A percentile compares a stretch with the other conserved stretches of the same genome.
Evolutionary conservation across 1,140 invertebrate species (phyloP).

Genomic region (Sinella curviseta): DNA sequence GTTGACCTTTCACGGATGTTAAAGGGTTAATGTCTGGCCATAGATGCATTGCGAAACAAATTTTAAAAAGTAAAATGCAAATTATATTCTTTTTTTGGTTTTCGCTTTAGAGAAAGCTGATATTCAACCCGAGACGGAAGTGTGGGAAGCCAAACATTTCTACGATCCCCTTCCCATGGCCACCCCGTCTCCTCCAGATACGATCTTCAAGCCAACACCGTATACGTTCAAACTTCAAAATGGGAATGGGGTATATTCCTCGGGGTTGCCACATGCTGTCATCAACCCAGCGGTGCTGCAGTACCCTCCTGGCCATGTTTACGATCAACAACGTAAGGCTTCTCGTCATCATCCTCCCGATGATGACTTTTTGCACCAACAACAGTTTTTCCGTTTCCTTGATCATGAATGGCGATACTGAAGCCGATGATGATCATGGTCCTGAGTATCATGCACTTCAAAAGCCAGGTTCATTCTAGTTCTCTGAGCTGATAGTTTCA

Average conservation of each 20-base stretch:
- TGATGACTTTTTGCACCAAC: background rate
- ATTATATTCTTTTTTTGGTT: no score
- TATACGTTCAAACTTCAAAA: constrained; percentile 35
- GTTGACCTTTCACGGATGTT: no score
- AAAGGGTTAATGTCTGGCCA: no score
- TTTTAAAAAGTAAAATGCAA: background rate
- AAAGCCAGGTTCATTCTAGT: background rate
- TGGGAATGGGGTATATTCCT: constrained; percentile 23
- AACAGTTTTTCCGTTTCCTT: background rate
- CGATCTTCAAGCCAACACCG: constrained; percentile 26
- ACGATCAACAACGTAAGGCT: constrained; percentile 14
- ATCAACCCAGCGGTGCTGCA: constrained; percentile 31
- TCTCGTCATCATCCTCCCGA: background rate
- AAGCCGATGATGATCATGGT: background rate
- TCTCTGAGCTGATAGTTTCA: background rate
- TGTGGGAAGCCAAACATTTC: constrained; percentile 34
- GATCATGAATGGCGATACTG: constrained; percentile 9
- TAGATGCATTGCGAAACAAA: no score
- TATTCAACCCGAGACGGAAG: constrained; percentile 25
- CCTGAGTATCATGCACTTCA: background rate
- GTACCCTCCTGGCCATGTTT: constrained; percentile 32
- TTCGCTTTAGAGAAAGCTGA: constrained; percentile 17
- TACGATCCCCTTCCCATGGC: constrained; percentile 27
- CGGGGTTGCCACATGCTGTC: background rate
- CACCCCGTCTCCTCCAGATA: constrained; percentile 17